Evolutionary conservation across 2,888 invertebrate species (phyloP).

Genomic region (Schizaphis graminum): DNA sequence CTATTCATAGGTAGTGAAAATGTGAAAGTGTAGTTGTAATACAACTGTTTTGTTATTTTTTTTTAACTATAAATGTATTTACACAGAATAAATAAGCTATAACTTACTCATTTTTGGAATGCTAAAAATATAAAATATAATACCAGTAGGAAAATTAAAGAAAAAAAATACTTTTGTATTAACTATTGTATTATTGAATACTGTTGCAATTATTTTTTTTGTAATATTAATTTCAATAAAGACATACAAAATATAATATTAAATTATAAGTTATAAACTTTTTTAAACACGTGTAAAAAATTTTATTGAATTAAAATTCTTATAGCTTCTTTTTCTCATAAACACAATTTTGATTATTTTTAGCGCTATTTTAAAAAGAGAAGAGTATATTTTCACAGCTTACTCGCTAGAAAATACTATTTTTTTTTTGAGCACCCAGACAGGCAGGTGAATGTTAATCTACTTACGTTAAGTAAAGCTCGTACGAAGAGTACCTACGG

Average conservation of each 20-base stretch:
- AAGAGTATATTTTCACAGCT: background rate
- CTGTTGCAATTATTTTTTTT: background rate
- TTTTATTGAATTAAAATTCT: background rate
- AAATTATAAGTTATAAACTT: background rate
- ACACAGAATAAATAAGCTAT: background rate
- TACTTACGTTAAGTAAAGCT: slow-evolving; percentile 41
- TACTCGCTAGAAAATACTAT: background rate
- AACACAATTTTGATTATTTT: background rate
- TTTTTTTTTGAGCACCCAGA: background rate
- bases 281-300: background rate
- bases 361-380: background rate
- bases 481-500: slow-evolving; percentile 9
- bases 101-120: background rate
- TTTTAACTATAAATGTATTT: background rate
- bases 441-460: slow-evolving; percentile 6
- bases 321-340: background rate
- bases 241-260: background rate
- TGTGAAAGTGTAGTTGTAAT: no score
- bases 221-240: background rate
- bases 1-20: no score
- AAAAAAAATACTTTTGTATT: background rate
- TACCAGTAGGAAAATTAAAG: background rate
- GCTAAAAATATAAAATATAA: background rate
- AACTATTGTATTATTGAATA: background rate
- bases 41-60: background rate